These are phyloP conservation scores for Aselliscus stoliczkanus DNA, from an alignment of 2,797 vertebrate species.

Conservation along the genomic window DNA sequence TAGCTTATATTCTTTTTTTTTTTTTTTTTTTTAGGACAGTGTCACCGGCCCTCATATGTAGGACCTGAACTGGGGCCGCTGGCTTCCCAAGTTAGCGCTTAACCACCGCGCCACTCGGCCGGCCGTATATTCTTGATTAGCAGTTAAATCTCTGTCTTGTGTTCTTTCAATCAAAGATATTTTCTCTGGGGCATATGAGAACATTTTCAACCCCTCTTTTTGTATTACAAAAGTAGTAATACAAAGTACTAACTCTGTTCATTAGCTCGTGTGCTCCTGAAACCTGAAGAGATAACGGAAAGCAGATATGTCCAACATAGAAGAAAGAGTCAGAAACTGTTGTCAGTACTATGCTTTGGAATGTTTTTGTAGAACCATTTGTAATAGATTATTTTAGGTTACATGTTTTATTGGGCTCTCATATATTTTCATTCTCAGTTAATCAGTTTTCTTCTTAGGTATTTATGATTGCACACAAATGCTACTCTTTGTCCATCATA, in stretches of 20 bases:
- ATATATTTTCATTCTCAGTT: background rate
- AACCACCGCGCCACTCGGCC: too few relatives aligned
- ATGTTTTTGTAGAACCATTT: background rate
- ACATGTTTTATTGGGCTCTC: background rate
- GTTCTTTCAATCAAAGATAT: background rate
- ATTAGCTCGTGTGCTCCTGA: background rate
- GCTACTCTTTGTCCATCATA: background rate
- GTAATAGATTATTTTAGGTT: background rate
- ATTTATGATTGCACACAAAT: background rate
- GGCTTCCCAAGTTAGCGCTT: too few relatives aligned
- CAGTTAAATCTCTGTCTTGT: background rate
- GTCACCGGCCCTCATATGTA: too few relatives aligned
- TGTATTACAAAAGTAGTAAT: too few relatives aligned
- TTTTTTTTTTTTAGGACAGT: too few relatives aligned
- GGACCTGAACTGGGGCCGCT: too few relatives aligned
- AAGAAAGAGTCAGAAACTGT: background rate
- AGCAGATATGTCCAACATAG: background rate
- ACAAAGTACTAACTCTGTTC: too few relatives aligned
- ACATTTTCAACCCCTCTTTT: background rate
- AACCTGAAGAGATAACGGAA: background rate
- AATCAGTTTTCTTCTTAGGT: background rate
- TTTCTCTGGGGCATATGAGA: background rate
- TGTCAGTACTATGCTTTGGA: background rate
- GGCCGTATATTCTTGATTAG: background rate
- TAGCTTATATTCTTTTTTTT: background rate